Evolutionary conservation across 92 coral and sea anemone genomes (phyloP), one percentile per base, ranked within the genome.

Genomic region (Nematostella vectensis): DNA sequence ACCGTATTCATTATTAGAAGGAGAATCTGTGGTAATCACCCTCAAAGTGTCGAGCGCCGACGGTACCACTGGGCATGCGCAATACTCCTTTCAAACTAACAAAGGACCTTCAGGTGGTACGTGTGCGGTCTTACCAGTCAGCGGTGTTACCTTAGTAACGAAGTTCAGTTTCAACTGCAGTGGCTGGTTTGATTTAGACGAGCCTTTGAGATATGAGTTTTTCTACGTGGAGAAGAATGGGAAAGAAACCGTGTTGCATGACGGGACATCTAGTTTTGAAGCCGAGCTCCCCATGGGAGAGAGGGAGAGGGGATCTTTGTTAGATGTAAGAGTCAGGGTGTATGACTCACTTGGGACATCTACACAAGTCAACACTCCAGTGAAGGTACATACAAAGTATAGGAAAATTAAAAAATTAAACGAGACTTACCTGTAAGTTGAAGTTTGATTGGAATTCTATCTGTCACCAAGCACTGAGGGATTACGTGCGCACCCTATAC

Each of bases 301-400:
- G 2, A 61, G 64, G 19, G 15, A 50, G 10, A 50, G 62, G 3
- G 48, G 68, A 60, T 55, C 27, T 29, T 38, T 31, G 1, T 29
- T 63, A 25, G 61, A 33, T 38, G 57, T 78, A 39, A 52, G 68
- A 6, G 75, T 83, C 17, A 51, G 72, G 40, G 68, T 83, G 40
- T 44, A n/a, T 25, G 79, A 83, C 50, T 2, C 58, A 19, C 48
- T 64, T 29, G 67, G 73, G 3, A 74, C 85, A 3, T 80, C 63
- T n/a, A 63, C 69, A 1, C 60, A 70, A 57, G 69, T 76, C 1
- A 23, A 47, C 26, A 56, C 27, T 31, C 28, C 67, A 2, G 79
- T 83, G 27, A 78, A 72, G 82, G 93, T 78, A 33, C 28, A 58
- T n/a, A n/a, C n/a, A n/a, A n/a, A n/a, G n/a, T n/a, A n/a, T n/a